A percentile compares a stretch with the other conserved stretches of the same genome.
These are phyloP conservation scores for Hippocampus barbouri DNA, from an alignment of 2,113 vertebrate species.

Conservation along the genomic window DNA sequence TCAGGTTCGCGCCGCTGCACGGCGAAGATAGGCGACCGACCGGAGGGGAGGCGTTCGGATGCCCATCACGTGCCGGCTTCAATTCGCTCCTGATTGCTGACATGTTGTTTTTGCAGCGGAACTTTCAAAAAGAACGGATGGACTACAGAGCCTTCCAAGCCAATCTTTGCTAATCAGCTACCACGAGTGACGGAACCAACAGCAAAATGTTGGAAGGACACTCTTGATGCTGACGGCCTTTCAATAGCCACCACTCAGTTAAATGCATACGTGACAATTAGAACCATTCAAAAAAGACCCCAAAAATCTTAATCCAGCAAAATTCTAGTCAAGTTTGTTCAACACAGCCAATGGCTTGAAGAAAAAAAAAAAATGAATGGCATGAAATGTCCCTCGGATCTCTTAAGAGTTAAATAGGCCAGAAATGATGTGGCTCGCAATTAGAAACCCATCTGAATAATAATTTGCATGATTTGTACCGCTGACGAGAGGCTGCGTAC, in stretches of 20 bases:
- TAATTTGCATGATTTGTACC: neutral
- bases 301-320: too few relatives aligned
- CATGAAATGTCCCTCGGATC: constrained; percentile 5
- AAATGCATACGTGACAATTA: too few relatives aligned
- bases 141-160: neutral
- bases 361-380: neutral
- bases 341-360: neutral
- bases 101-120: neutral
- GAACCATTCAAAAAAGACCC: too few relatives aligned
- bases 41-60: constrained; percentile 6
- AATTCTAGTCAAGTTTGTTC: too few relatives aligned
- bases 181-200: constrained; percentile 27
- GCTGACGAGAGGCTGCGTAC: neutral
- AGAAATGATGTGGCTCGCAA: neutral
- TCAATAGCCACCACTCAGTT: too few relatives aligned
- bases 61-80: neutral
- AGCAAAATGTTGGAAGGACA: neutral
- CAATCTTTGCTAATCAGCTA: constrained; percentile 17
- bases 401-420: neutral
- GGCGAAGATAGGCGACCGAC: constrained; percentile 24
- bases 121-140: constrained; percentile 11
- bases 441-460: constrained; percentile 5
- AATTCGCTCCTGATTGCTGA: neutral
- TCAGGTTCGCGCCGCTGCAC: constrained; percentile 32
- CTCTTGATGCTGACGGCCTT: too few relatives aligned